phyloP scores from a whole-genome alignment of 2,888 invertebrate genomes.

The Cantharis flavilabris region DNA sequence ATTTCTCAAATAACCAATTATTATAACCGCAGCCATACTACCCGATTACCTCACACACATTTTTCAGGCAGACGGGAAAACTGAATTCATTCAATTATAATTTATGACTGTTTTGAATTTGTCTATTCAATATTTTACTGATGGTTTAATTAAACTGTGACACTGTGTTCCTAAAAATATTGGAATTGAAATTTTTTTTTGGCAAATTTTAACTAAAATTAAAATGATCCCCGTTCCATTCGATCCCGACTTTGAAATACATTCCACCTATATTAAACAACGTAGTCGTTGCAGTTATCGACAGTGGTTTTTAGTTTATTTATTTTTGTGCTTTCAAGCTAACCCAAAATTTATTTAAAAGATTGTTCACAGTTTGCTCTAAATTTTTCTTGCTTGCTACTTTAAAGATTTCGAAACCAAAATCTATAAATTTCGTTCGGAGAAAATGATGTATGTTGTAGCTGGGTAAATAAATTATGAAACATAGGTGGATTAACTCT shows the following conservation, averaged over 20 bases:
- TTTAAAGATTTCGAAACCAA: neutral
- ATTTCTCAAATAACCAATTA: neutral
- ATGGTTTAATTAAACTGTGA: neutral
- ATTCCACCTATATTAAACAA: neutral
- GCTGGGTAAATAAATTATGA: slow-evolving; percentile 43
- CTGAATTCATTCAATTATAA: neutral
- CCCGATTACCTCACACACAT: neutral
- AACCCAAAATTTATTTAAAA: neutral
- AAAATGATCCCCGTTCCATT: neutral
- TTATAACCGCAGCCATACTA: neutral
- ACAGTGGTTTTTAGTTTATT: neutral
- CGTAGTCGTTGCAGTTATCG: neutral
- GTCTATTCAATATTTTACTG: neutral
- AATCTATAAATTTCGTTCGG: slow-evolving; percentile 34
- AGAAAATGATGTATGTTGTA: slow-evolving; percentile 41
- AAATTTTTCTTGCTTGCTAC: neutral
- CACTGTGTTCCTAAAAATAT: neutral
- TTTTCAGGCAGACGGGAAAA: neutral
- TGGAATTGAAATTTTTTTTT: neutral
- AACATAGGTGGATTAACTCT: slow-evolving; percentile 44
- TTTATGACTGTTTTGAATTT: neutral
- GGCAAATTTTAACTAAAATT: neutral
- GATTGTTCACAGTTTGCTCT: neutral
- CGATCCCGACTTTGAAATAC: neutral
- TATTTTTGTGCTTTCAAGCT: neutral